These are phyloP conservation scores for Elgaria multicarinata DNA, from an alignment of 2,113 vertebrate genomes.

Conservation along the genomic window DNA sequence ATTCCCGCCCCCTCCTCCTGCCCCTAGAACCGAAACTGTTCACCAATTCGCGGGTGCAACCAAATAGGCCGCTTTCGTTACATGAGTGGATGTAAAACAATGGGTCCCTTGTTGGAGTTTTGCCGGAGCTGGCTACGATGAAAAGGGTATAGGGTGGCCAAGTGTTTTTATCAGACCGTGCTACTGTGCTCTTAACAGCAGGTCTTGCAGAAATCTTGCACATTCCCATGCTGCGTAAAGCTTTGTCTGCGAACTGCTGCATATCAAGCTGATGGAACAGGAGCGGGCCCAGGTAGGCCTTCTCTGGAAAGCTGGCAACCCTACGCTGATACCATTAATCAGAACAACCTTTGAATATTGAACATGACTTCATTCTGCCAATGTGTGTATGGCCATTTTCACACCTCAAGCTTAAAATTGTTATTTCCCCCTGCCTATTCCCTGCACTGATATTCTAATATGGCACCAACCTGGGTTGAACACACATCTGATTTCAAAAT, in stretches of 20 bases:
- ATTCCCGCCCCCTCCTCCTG: neutral
- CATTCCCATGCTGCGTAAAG: neutral
- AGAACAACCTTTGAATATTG: neutral
- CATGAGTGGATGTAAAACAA: neutral
- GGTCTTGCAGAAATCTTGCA: neutral
- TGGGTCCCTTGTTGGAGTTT: neutral
- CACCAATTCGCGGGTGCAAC: neutral
- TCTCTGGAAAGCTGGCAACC: neutral
- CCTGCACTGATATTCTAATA: neutral
- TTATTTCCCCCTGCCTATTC: neutral
- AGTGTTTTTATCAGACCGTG: neutral
- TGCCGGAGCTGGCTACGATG: neutral
- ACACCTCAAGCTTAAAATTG: neutral
- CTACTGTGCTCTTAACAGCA: neutral
- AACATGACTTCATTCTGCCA: neutral
- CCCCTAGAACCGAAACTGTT: neutral
- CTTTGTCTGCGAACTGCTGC: neutral
- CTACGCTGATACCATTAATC: neutral
- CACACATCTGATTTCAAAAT: neutral
- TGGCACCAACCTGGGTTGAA: neutral
- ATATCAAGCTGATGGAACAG: neutral
- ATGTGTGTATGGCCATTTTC: neutral
- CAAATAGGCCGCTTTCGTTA: neutral
- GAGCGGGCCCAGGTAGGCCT: neutral
- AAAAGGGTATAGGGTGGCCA: neutral